Base-by-base conservation (phyloP, 2,113 vertebrate genomes). In the Strix aluco region DNA sequence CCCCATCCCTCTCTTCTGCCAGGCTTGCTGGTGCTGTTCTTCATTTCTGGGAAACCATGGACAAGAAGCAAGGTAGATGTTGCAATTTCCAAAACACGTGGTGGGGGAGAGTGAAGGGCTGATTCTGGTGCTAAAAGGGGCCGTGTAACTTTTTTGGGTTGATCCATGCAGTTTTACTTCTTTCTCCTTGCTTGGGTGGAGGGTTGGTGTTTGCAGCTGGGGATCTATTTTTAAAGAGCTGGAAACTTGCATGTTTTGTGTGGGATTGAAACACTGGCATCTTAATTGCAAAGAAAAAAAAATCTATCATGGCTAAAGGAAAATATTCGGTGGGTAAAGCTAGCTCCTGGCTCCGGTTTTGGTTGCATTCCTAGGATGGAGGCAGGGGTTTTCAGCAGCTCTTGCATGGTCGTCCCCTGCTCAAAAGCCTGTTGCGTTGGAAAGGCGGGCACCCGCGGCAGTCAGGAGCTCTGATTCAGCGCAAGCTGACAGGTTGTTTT, bases 31-130 rank as follows among this genome's bases (percentile, higher is more conserved):
- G 57, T 25, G 10, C 86, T 92, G 82, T 71, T 86, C 97, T 94
- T 78, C 97, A 86, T 91, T 98, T 97, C 97, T 96, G 97, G 95
- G 97, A 97, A 98, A 49, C 93, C 97, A 98, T 98, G 97, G 97
- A 98, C 95, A 98, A 94, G 88, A 98, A 94, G 91, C 97, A 97
- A 98, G 97, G 97, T 98, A 97, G 80, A 93, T 96, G 94, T 96
- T 97, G 97, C 97, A 97, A 96, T 92, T 93, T 81, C 30, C 74
- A 92, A 94, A 94, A 54, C 93, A 89, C 92, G 75, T 93, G 94
- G 70, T 40, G 82, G 87, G 87, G 57, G 81, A 29, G 52, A 86
- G 70, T 3, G 3, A 23, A 81, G 29, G 86, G 89, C 57, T 29
- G 42, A 2, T 55, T 54, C 25, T 40, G 72, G 26, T 85, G 84